Percentiles rank a stretch among this genome's conserved stretches.
Conservation (phyloP, 1,140 invertebrate genomes). For the Platorchestia sp. region DNA sequence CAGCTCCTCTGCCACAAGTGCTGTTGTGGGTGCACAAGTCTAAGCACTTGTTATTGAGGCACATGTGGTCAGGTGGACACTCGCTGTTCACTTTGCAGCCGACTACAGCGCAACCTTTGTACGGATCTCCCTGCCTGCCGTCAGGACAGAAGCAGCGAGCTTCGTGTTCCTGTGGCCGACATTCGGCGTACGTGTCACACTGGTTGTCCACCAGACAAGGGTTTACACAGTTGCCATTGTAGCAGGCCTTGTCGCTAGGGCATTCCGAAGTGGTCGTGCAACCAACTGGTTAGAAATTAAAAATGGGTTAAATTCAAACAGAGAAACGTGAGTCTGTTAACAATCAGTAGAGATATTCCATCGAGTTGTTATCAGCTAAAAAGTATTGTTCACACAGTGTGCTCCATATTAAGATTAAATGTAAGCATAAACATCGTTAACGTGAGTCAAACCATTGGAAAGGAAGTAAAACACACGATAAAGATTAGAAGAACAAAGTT, state of each 20-base stretch:
- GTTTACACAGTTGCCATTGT: constrained; percentile 85
- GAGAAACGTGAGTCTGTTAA: neutral
- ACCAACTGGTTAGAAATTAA: constrained; percentile 74
- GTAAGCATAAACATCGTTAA: neutral
- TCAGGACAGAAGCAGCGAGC: constrained; percentile 69
- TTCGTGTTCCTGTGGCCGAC: constrained; percentile 74
- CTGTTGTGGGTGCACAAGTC: constrained; percentile 68
- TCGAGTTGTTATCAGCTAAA: neutral
- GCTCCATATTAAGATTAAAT: neutral
- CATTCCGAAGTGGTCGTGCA: constrained; percentile 86
- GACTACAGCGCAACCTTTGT: constrained; percentile 65
- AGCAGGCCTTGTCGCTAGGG: constrained; percentile 79
- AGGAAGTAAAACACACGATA: neutral
- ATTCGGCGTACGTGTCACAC: constrained; percentile 86
- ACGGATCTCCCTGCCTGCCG: constrained; percentile 69
- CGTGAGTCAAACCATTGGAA: neutral
- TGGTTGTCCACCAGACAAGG: constrained; percentile 84
- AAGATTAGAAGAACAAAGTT: neutral
- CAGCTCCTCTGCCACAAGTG: constrained; percentile 70
- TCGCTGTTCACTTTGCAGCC: constrained; percentile 69
- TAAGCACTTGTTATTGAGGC: constrained; percentile 69
- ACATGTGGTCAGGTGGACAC: constrained; percentile 69
- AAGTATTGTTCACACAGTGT: neutral
- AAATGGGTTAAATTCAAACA: neutral
- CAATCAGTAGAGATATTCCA: neutral